phyloP scores from a whole-genome alignment of 2,888 invertebrate species.

The Orchesella flavescens region DNA sequence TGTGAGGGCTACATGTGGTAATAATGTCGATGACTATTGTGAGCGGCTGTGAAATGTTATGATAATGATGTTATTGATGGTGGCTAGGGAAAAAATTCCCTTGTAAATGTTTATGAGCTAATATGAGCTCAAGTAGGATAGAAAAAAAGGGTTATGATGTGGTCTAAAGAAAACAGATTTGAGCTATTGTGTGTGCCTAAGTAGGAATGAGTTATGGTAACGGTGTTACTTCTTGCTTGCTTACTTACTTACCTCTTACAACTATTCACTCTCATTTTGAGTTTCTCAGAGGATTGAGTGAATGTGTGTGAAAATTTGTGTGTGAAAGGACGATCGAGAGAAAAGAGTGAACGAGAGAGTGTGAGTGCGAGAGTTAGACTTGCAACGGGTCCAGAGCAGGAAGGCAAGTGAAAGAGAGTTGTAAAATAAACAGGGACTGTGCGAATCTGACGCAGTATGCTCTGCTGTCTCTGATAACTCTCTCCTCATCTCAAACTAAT shows the following conservation, averaged over 20 bases:
- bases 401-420: constrained; percentile 71
- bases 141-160: not conserved
- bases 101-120: too few relatives aligned
- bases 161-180: not conserved
- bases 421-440: constrained; percentile 72
- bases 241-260: too few relatives aligned
- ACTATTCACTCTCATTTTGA: too few relatives aligned
- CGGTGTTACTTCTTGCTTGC: too few relatives aligned
- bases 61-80: too few relatives aligned
- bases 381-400: constrained; percentile 59
- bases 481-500: constrained; percentile 73
- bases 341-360: constrained; percentile 5
- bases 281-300: not conserved
- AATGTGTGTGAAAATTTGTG: constrained; percentile 24
- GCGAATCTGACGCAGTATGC: constrained; percentile 72
- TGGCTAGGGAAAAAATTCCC: too few relatives aligned
- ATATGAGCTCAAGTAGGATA: not conserved
- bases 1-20: too few relatives aligned
- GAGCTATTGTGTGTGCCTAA: too few relatives aligned
- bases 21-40: too few relatives aligned
- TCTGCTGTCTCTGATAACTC: constrained; percentile 72
- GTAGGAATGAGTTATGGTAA: too few relatives aligned
- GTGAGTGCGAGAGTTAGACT: not conserved
- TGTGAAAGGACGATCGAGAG: constrained; percentile 19
- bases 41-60: too few relatives aligned